phyloP scores from a whole-genome alignment of 2,888 invertebrate genomes.

The Desoria tigrina region DNA sequence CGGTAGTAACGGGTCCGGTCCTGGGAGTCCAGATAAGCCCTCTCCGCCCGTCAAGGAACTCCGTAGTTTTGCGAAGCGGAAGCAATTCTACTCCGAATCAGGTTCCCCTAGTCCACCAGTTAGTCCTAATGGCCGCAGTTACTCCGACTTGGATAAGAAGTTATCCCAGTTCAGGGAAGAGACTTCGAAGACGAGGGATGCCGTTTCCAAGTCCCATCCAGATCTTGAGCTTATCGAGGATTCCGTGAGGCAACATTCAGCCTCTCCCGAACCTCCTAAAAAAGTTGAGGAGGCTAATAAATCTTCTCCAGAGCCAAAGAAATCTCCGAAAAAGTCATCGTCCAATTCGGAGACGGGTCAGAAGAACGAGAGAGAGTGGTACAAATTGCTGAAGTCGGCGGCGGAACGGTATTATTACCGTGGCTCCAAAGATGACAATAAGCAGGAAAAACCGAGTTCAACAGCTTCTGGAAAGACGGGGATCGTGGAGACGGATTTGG shows the following conservation, averaged over 20 bases:
- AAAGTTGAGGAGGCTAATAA: slow-evolving; percentile 5
- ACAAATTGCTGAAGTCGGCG: slow-evolving; percentile 51
- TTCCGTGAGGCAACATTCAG: slow-evolving; percentile 41
- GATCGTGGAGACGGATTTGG: slow-evolving; percentile 53
- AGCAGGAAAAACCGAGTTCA: slow-evolving; percentile 18
- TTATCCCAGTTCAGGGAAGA: slow-evolving; percentile 51
- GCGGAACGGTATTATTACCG: slow-evolving; percentile 52
- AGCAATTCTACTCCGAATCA: slow-evolving; percentile 43
- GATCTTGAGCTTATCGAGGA: slow-evolving; percentile 52
- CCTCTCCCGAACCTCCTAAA: slow-evolving; percentile 39
- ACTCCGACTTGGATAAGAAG: slow-evolving; percentile 47
- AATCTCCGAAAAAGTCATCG: slow-evolving; percentile 14
- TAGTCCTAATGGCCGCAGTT: slow-evolving; percentile 32
- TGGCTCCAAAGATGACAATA: slow-evolving; percentile 27
- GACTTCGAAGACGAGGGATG: slow-evolving; percentile 41
- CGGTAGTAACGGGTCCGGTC: slow-evolving; percentile 27
- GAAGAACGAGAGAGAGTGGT: slow-evolving; percentile 53
- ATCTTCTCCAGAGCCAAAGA: slow-evolving; percentile 22
- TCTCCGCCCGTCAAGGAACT: slow-evolving; percentile 33
- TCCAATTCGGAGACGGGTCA: slow-evolving; percentile 33
- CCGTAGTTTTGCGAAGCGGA: slow-evolving; percentile 49
- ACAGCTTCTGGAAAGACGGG: slow-evolving; percentile 41
- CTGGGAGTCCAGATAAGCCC: slow-evolving; percentile 15
- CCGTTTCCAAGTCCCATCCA: slow-evolving; percentile 52
- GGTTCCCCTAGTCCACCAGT: slow-evolving; percentile 37